Base-by-base conservation (phyloP, 2,113 vertebrate genomes). In the Salvelinus namaycush region DNA sequence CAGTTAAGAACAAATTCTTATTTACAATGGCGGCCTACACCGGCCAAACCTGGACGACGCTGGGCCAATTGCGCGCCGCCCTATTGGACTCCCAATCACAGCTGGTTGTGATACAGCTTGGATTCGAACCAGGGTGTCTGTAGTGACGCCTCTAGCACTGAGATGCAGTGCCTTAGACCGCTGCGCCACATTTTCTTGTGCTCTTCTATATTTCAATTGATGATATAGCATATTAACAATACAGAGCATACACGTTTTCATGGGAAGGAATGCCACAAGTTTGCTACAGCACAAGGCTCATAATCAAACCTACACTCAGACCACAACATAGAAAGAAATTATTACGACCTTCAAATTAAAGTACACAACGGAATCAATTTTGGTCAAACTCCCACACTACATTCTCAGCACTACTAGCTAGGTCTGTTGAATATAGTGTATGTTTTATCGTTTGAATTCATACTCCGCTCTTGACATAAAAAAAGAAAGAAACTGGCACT, bases 311-410 rank as follows among this genome's bases (percentile, higher is more conserved):
- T 5, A 34, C 70, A 70, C 73, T 72, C 49, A 81, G 71, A 75
- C 39, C 39, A 44, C 39, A 44, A 75, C 59, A 62, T 68, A 78
- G 66, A 72, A 78, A 83, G 20, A 76, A 76, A 77, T 62, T 4
- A 57, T 57, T 24, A 62, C n/a, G 9, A 62, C 51, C 76, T 85
- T 83, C 78, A 80, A 75, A 76, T 81, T 75, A 76, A 73, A 72
- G 72, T 69, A 79, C 69, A 78, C 73, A 77, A 78, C 51, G 69
- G 66, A 75, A 76, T 65, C 57, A 11, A 75, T 76, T 80, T 78
- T 69, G 31, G 18, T 24, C 16, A 24, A 75, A 82, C 71, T 60
- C 76, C 78, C 78, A 80, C 78, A 73, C 59, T 9, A 68, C 7
- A 44, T 44, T 44, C 39, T 44, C 39, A 44, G 39, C 39, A 44